These are phyloP conservation scores for Leptinotarsa defecta DNA, from an alignment of 1,140 invertebrate genomes.

Conservation along the genomic window DNA sequence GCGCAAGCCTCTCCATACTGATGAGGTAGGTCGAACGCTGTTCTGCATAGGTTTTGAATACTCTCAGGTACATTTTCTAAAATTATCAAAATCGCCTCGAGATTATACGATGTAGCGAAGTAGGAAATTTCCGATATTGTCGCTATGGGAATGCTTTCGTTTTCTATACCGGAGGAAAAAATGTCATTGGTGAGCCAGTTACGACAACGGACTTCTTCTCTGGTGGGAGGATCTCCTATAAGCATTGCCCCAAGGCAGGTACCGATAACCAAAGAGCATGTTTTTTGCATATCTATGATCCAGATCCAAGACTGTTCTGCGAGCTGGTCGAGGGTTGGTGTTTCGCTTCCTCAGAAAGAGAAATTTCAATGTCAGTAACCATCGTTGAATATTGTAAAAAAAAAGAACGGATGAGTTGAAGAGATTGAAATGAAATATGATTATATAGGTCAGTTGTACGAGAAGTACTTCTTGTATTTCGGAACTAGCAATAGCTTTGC, in stretches of 20 bases:
- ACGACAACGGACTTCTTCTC: conserved; percentile 58
- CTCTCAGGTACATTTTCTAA: conserved; percentile 38
- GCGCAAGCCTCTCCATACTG: conserved; percentile 52
- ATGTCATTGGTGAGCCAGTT: conserved; percentile 62
- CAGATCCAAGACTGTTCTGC: conserved; percentile 63
- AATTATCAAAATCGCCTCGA: conserved; percentile 34
- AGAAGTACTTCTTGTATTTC: too few species aligned
- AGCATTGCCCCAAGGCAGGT: conserved; percentile 65
- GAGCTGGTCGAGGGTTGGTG: conserved; percentile 57
- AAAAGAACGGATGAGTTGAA: too few species aligned
- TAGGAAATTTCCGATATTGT: conserved; percentile 37
- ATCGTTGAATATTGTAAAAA: too few species aligned
- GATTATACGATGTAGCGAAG: conserved; percentile 26
- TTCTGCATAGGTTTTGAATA: conserved; percentile 41
- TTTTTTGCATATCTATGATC: conserved; percentile 67
- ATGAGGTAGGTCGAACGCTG: conserved; percentile 45
- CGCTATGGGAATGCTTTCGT: conserved; percentile 36
- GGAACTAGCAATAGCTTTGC: too few species aligned
- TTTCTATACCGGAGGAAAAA: conserved; percentile 62
- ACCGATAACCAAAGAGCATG: conserved; percentile 66
- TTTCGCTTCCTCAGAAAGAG: conserved; percentile 54
- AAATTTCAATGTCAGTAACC: background rate
- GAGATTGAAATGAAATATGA: too few species aligned
- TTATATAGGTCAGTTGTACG: too few species aligned
- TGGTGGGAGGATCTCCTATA: conserved; percentile 57